phyloP scores from a whole-genome alignment of 2,113 vertebrate species.

The Polypterus senegalus region DNA sequence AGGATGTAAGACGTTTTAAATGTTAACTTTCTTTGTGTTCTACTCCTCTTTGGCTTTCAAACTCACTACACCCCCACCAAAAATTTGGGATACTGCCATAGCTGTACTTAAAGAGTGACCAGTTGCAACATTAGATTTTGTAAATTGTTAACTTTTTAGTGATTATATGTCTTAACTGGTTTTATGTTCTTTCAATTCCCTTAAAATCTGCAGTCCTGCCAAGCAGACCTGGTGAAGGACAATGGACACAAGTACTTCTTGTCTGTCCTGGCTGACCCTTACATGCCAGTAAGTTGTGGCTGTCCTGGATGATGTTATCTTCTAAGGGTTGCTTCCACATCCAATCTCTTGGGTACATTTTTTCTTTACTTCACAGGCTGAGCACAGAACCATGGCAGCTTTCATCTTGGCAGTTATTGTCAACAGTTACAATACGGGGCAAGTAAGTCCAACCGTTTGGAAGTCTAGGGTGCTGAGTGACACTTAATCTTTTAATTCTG shows the following conservation, averaged over 20 bases:
- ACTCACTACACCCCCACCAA: no score
- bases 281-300: conserved; percentile 82
- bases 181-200: conserved; percentile 10
- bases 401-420: conserved; percentile 96
- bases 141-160: background rate
- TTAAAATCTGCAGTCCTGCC: conserved; percentile 67
- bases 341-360: background rate
- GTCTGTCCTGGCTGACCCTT: conserved; percentile 87
- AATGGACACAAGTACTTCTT: conserved; percentile 98
- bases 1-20: no score
- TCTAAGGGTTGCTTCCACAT: background rate
- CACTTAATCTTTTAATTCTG: background rate
- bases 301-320: no score
- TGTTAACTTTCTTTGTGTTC: no score
- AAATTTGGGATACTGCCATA: background rate
- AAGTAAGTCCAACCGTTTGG: conserved; percentile 49
- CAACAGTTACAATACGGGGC: conserved; percentile 89
- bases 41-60: no score
- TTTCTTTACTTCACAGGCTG: conserved; percentile 59
- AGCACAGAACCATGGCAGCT: conserved; percentile 93
- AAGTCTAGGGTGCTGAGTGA: background rate
- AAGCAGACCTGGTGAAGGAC: conserved; percentile 96
- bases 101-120: background rate
- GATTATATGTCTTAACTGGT: background rate
- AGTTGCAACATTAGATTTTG: background rate